These are phyloP conservation scores for Scaeva pyrastri DNA, from an alignment of 2,888 invertebrate species.

Conservation along the genomic window DNA sequence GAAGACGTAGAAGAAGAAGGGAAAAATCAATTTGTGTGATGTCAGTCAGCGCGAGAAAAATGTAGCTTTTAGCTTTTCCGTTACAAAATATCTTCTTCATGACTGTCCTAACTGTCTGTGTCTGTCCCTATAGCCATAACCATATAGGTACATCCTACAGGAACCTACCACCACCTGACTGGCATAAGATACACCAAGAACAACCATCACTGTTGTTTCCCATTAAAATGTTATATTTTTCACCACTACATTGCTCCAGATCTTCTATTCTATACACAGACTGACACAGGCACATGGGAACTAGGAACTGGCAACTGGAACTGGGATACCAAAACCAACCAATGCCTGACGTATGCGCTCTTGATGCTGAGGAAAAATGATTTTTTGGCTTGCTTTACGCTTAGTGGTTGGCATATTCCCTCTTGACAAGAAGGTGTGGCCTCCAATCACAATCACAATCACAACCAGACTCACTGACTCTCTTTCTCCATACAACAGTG, in stretches of 20 bases:
- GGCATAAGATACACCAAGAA: slow-evolving; percentile 2
- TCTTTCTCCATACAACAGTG: neutral
- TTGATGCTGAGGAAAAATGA: slow-evolving; percentile 64
- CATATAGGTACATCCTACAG: neutral
- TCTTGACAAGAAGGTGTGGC: slow-evolving; percentile 72
- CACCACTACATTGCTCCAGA: slow-evolving; percentile 54
- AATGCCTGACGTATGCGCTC: slow-evolving; percentile 67
- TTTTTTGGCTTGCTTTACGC: slow-evolving; percentile 76
- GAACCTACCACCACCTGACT: neutral
- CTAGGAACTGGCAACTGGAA: too few relatives aligned
- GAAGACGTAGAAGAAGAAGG: neutral
- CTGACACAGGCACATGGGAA: too few relatives aligned
- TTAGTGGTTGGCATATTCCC: slow-evolving; percentile 75
- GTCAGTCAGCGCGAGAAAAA: slow-evolving; percentile 69
- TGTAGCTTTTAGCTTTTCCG: slow-evolving; percentile 76
- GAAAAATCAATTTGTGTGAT: slow-evolving; percentile 73
- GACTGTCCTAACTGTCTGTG: slow-evolving; percentile 18
- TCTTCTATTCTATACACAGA: too few relatives aligned
- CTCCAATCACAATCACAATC: slow-evolving; percentile 22
- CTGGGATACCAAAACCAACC: slow-evolving; percentile 39
- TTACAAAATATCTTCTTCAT: slow-evolving; percentile 68
- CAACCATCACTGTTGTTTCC: neutral
- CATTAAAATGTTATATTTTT: slow-evolving; percentile 17
- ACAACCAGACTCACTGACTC: slow-evolving; percentile 8
- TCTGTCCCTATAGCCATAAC: neutral